These are phyloP conservation scores for Entomobrya proxima DNA, from an alignment of 2,888 invertebrate species.

Conservation along the genomic window DNA sequence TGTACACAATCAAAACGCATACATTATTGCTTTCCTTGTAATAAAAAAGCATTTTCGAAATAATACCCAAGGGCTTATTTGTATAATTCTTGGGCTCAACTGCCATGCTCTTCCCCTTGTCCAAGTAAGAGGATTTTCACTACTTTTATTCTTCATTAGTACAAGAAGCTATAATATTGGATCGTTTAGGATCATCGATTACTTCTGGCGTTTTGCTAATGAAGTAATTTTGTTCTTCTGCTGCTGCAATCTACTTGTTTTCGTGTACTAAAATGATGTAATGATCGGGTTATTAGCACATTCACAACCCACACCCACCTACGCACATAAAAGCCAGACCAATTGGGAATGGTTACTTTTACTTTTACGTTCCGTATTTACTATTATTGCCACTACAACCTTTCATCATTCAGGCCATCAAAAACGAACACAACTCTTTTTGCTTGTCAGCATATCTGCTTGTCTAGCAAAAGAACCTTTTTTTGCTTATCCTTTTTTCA, in stretches of 20 bases:
- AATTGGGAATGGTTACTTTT: not conserved
- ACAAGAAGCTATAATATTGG: too few relatives aligned
- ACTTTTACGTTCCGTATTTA: not conserved
- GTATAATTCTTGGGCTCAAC: not conserved
- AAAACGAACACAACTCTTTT: too few relatives aligned
- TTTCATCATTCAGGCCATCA: too few relatives aligned
- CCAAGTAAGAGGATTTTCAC: too few relatives aligned
- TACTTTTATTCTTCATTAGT: too few relatives aligned
- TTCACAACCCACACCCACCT: not conserved
- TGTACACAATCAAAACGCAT: not conserved
- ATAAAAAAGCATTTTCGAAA: not conserved
- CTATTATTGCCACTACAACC: too few relatives aligned
- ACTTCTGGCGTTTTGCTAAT: not conserved
- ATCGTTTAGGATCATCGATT: too few relatives aligned
- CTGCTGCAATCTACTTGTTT: not conserved
- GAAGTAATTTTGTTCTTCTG: not conserved
- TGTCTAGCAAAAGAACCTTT: too few relatives aligned
- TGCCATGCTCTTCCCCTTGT: too few relatives aligned
- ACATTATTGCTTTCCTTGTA: not conserved
- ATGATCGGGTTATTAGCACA: constrained; percentile 19
- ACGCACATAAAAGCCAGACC: not conserved
- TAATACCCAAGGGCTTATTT: not conserved
- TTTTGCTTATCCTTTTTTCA: too few relatives aligned
- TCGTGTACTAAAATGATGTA: constrained; percentile 55
- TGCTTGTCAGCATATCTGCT: too few relatives aligned